phyloP scores from a whole-genome alignment of 1,140 invertebrate genomes.

The Bilobella aurantiaca region DNA sequence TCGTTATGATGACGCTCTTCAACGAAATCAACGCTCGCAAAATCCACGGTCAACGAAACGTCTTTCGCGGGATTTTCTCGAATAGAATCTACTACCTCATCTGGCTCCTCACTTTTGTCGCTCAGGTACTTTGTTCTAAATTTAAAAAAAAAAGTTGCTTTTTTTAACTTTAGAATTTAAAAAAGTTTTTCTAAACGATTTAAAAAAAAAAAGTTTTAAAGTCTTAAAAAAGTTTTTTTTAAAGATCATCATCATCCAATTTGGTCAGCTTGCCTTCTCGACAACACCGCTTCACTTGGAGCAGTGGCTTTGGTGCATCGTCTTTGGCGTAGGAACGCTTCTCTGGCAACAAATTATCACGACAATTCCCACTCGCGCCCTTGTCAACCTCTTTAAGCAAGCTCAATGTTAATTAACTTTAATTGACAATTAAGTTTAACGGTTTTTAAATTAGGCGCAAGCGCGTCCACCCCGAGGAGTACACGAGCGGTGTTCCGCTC shows the following conservation, averaged over 20 bases:
- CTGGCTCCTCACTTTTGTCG: constrained; percentile 84
- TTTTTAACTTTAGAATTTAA: background rate
- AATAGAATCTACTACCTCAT: constrained; percentile 98
- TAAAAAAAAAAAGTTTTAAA: too few relatives aligned
- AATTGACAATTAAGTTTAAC: too few relatives aligned
- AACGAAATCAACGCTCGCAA: constrained; percentile 99
- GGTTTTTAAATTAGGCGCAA: too few relatives aligned
- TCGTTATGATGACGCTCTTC: constrained; percentile 99
- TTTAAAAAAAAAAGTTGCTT: background rate
- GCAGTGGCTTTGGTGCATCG: constrained; percentile 98
- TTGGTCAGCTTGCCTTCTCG: constrained; percentile 91
- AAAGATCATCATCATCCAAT: constrained; percentile 91
- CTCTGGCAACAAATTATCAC: constrained; percentile 97
- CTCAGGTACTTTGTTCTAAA: constrained; percentile 71
- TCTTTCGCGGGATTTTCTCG: constrained; percentile 90
- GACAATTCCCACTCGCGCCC: constrained; percentile 84
- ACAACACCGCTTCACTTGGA: constrained; percentile 79
- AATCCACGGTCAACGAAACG: constrained; percentile 97
- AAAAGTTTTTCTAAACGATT: too few relatives aligned
- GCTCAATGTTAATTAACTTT: too few relatives aligned
- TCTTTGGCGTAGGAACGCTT: constrained; percentile 89
- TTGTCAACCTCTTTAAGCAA: too few relatives aligned
- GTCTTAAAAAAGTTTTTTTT: constrained; percentile 38
- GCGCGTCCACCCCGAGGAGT: too few relatives aligned
- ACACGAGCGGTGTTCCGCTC: too few relatives aligned